Evolutionary conservation across 2,113 vertebrate species (phyloP).

Genomic region (Loxodonta africana): DNA sequence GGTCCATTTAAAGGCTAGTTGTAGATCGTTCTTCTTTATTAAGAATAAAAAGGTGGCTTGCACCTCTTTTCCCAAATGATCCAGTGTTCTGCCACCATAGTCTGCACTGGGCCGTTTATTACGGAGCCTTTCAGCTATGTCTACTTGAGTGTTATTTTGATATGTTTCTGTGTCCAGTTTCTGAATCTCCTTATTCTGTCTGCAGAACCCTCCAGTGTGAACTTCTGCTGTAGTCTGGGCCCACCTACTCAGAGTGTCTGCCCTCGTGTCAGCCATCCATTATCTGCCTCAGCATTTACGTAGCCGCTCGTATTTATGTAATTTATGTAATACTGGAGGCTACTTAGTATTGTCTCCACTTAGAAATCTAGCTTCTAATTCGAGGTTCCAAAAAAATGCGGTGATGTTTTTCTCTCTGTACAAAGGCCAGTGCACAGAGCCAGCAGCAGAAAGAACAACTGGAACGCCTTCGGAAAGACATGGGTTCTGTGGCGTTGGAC

Average conservation of each 20-base stretch:
- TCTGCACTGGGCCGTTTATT: neutral
- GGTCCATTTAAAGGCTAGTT: conserved; percentile 11
- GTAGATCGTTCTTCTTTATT: neutral
- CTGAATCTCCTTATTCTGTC: neutral
- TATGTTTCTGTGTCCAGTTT: neutral
- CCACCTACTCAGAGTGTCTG: neutral
- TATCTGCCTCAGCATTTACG: neutral
- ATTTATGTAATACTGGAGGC: too few species aligned
- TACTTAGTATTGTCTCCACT: neutral
- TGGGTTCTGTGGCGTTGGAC: conserved; percentile 91
- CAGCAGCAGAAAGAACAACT: conserved; percentile 94
- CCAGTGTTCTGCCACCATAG: neutral
- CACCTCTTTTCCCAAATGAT: neutral
- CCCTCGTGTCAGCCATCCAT: neutral
- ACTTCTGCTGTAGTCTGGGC: neutral
- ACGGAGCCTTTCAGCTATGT: neutral
- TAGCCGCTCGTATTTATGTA: neutral
- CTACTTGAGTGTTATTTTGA: conserved; percentile 4
- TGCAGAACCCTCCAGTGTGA: neutral
- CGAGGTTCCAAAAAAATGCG: neutral
- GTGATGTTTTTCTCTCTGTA: conserved; percentile 32
- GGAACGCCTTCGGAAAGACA: conserved; percentile 93
- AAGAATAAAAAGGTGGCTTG: neutral
- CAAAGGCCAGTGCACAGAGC: conserved; percentile 91
- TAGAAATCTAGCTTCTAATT: neutral